A percentile compares a stretch with the other conserved stretches of the same genome.
phyloP scores from a whole-genome alignment of 2,797 vertebrate genomes.

The Enteromius radiatus region DNA sequence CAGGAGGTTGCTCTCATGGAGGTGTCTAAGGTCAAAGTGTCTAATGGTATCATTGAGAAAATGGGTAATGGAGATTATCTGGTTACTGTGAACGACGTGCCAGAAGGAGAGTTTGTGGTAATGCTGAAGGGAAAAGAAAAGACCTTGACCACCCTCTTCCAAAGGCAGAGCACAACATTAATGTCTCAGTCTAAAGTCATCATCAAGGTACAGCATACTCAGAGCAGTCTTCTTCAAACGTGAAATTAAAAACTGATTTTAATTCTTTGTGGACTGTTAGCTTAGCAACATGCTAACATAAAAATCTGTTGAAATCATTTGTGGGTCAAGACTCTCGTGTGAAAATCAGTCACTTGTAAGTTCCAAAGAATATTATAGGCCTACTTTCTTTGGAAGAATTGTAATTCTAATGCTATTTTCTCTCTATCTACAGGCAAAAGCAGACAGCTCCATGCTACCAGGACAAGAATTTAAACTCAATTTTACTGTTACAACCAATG shows the following conservation, averaged over 20 bases:
- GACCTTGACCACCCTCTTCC: constrained; percentile 66
- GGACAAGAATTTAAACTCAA: constrained; percentile 64
- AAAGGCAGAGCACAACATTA: constrained; percentile 78
- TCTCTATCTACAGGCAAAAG: constrained; percentile 62
- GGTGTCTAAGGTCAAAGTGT: constrained; percentile 60
- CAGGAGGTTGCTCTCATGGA: constrained; percentile 64
- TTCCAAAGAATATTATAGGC: not conserved
- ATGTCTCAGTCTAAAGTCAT: constrained; percentile 72
- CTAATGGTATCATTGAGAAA: constrained; percentile 58
- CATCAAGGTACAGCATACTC: constrained; percentile 67
- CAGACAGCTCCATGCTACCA: constrained; percentile 68
- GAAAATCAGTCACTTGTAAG: not conserved
- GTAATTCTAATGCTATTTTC: not conserved
- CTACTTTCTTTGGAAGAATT: not conserved
- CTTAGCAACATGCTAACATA: not conserved
- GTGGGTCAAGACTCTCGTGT: not conserved
- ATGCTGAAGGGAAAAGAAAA: constrained; percentile 71
- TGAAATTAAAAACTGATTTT: not conserved
- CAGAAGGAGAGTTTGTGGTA: constrained; percentile 74
- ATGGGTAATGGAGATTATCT: constrained; percentile 70
- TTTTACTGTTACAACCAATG: constrained; percentile 70
- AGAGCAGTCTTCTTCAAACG: not conserved
- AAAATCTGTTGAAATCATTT: not conserved
- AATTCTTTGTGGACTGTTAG: not conserved
- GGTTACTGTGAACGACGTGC: constrained; percentile 67